phyloP scores from a whole-genome alignment of 2,888 invertebrate genomes.

The Sarcophaga rosellei region DNA sequence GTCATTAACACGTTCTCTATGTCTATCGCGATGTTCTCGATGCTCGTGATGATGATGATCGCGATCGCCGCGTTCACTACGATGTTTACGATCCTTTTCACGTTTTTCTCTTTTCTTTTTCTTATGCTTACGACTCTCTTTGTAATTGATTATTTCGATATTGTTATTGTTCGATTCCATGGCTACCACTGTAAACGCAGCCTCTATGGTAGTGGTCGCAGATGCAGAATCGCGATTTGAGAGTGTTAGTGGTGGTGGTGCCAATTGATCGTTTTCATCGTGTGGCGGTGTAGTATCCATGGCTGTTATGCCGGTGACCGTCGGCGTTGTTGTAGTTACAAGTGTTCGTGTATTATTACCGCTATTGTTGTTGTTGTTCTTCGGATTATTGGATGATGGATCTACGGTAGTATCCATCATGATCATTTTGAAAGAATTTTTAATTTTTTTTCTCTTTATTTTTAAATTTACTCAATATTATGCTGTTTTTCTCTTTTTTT shows the following conservation, averaged over 20 bases:
- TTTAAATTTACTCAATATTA: not conserved
- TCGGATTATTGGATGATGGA: slow-evolving; percentile 17
- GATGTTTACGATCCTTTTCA: slow-evolving; percentile 77
- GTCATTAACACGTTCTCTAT: slow-evolving; percentile 35
- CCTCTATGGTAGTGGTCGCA: slow-evolving; percentile 55
- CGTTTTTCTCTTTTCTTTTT: slow-evolving; percentile 81
- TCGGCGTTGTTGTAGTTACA: slow-evolving; percentile 65
- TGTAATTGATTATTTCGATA: slow-evolving; percentile 78
- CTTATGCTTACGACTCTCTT: slow-evolving; percentile 80
- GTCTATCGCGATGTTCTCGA: slow-evolving; percentile 71
- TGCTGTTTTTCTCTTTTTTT: not conserved
- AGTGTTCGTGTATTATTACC: slow-evolving; percentile 68
- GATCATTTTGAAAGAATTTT: slow-evolving; percentile 73
- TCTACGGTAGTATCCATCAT: slow-evolving; percentile 77
- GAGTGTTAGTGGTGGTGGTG: slow-evolving; percentile 51
- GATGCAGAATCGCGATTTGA: not conserved
- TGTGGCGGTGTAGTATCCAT: slow-evolving; percentile 71
- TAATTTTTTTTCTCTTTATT: not conserved
- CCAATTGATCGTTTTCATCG: slow-evolving; percentile 64
- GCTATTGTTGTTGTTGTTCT: slow-evolving; percentile 46
- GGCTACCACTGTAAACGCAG: slow-evolving; percentile 61
- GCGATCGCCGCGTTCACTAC: slow-evolving; percentile 74
- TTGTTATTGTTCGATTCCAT: slow-evolving; percentile 77
- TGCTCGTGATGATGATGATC: slow-evolving; percentile 68
- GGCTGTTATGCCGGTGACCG: slow-evolving; percentile 71